These are phyloP conservation scores for Pitta sordida DNA, from an alignment of 2,113 vertebrate genomes.

Conservation along the genomic window DNA sequence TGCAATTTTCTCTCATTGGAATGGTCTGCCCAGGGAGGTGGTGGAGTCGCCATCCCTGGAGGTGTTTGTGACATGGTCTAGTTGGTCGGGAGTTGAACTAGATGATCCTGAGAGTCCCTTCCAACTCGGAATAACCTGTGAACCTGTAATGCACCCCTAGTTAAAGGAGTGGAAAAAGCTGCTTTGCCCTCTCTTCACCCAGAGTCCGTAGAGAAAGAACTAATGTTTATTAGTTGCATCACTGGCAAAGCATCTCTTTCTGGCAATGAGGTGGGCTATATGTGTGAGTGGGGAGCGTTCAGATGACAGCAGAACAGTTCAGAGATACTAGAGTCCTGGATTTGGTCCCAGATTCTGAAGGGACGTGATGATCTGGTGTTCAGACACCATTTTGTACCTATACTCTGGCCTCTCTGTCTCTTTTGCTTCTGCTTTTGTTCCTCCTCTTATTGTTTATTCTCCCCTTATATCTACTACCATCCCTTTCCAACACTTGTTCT, in stretches of 20 bases:
- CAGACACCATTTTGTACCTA: background rate
- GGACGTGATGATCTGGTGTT: background rate
- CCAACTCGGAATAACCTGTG: no score
- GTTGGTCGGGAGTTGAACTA: background rate
- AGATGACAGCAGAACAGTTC: conserved; percentile 21
- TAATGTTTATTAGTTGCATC: background rate
- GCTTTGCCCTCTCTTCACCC: background rate
- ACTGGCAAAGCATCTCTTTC: background rate
- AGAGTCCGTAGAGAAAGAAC: background rate
- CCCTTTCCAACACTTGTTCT: background rate
- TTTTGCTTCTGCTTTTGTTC: background rate
- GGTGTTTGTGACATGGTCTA: no score
- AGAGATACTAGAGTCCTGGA: background rate
- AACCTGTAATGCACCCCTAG: background rate
- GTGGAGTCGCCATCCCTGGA: no score
- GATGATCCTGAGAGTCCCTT: no score
- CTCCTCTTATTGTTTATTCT: background rate
- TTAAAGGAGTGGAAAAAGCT: background rate
- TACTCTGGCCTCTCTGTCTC: background rate
- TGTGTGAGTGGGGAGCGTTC: background rate
- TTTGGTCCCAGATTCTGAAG: background rate
- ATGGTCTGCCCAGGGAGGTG: no score
- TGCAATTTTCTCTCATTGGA: background rate
- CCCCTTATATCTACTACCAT: background rate
- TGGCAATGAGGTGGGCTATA: background rate